Evolutionary conservation across 1,140 invertebrate species (phyloP).

Genomic region (Eupeodes corollae): DNA sequence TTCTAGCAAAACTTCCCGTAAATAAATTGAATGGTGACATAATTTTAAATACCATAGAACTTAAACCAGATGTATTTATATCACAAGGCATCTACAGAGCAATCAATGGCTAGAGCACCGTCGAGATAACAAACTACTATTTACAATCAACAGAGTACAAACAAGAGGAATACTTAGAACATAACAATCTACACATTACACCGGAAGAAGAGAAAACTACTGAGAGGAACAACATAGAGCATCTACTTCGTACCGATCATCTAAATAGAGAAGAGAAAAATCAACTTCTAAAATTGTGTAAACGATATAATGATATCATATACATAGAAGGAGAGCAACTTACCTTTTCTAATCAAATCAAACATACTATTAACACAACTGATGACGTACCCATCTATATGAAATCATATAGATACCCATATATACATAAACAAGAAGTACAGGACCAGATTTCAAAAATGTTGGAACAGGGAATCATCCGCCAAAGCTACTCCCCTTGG

Average conservation of each 20-base stretch:
- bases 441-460: conserved; percentile 22
- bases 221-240: not conserved
- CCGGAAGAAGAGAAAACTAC: conserved; percentile 1
- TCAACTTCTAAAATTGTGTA: conserved; percentile 1
- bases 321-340: conserved; percentile 14
- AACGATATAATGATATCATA: conserved; percentile 12
- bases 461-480: conserved; percentile 19
- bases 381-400: conserved; percentile 12
- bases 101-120: not conserved
- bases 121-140: not conserved
- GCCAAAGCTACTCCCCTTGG: conserved; percentile 13
- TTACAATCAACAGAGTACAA: not conserved
- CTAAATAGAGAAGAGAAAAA: not conserved
- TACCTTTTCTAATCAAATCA: conserved; percentile 11
- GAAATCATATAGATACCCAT: conserved; percentile 23
- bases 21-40: too few species aligned
- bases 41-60: not conserved
- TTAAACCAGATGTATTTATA: too few species aligned
- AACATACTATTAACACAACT: conserved; percentile 21
- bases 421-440: conserved; percentile 21
- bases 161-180: not conserved
- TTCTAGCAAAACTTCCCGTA: not conserved
- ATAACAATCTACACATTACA: not conserved
- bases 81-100: too few species aligned
- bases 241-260: not conserved